phyloP scores from a whole-genome alignment of 1,140 invertebrate genomes.

The Bombus sylvicola region DNA sequence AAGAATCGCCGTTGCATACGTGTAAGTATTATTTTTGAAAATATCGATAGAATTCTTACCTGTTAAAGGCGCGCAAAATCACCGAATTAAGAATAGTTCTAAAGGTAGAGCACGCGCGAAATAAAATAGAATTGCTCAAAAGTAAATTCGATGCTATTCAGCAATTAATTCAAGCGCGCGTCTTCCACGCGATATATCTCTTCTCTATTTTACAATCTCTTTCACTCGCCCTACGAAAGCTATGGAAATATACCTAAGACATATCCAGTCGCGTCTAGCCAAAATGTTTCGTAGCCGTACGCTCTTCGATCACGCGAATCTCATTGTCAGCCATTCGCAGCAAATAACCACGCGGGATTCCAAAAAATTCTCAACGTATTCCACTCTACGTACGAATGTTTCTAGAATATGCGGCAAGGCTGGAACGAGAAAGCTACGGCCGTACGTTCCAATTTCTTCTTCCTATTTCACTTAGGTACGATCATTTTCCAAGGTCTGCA shows the following conservation, averaged over 20 bases:
- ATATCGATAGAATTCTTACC: too few relatives aligned
- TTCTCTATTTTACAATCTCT: not conserved
- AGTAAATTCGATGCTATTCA: not conserved
- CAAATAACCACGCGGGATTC: not conserved
- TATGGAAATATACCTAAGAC: not conserved
- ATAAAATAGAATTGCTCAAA: not conserved
- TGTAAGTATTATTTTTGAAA: too few relatives aligned
- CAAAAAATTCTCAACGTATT: not conserved
- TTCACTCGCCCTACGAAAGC: not conserved
- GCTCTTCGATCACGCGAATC: not conserved
- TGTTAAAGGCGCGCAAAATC: too few relatives aligned
- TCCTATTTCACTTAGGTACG: not conserved
- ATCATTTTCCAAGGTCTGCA: not conserved
- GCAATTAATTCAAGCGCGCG: too few relatives aligned
- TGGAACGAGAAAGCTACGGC: not conserved
- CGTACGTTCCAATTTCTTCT: not conserved
- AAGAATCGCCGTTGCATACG: too few relatives aligned
- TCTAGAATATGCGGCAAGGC: not conserved
- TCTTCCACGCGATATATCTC: too few relatives aligned
- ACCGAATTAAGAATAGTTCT: not conserved
- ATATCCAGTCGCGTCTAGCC: not conserved
- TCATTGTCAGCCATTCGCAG: not conserved
- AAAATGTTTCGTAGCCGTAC: too few relatives aligned
- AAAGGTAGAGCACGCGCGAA: too few relatives aligned
- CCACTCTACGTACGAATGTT: not conserved